Evolutionary conservation across 2,113 vertebrate species (phyloP).

Genomic region (Todiramphus saurophagus): DNA sequence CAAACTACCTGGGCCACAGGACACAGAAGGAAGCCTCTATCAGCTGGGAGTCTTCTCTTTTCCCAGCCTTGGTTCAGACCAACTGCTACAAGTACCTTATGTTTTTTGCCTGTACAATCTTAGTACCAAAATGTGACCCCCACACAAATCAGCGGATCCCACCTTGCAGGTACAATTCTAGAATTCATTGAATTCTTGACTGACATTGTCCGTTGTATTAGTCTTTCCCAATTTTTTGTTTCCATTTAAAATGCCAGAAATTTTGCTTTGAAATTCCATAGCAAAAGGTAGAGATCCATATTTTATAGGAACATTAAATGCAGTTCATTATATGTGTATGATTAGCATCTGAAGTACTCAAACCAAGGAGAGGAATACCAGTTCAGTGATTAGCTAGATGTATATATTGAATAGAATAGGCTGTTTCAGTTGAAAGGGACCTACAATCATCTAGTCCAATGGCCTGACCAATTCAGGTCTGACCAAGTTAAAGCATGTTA

Average conservation of each 20-base stretch:
- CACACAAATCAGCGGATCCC: constrained; percentile 83
- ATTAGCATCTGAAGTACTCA: not conserved
- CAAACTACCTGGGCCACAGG: constrained; percentile 92
- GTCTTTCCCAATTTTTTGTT: not conserved
- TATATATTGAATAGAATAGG: not conserved
- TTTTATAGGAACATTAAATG: not conserved
- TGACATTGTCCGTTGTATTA: not conserved
- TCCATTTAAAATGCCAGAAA: not conserved
- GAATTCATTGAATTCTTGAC: not conserved
- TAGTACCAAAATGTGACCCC: constrained; percentile 93
- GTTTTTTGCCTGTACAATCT: constrained; percentile 96
- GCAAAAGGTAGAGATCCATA: not conserved
- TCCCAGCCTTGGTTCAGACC: constrained; percentile 94
- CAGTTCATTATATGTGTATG: not conserved
- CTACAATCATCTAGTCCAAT: not conserved
- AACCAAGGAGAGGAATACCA: not conserved
- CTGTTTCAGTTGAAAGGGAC: not conserved
- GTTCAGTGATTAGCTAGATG: not conserved
- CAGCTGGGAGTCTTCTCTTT: constrained; percentile 94
- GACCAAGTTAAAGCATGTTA: not conserved
- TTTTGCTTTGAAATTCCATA: not conserved
- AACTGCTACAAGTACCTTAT: constrained; percentile 97
- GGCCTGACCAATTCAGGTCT: not conserved
- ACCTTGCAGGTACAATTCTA: constrained; percentile 85
- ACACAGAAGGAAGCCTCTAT: constrained; percentile 92